Base-by-base conservation (phyloP, 2,888 invertebrate species). In the Himalopsyche kuldschensis region DNA sequence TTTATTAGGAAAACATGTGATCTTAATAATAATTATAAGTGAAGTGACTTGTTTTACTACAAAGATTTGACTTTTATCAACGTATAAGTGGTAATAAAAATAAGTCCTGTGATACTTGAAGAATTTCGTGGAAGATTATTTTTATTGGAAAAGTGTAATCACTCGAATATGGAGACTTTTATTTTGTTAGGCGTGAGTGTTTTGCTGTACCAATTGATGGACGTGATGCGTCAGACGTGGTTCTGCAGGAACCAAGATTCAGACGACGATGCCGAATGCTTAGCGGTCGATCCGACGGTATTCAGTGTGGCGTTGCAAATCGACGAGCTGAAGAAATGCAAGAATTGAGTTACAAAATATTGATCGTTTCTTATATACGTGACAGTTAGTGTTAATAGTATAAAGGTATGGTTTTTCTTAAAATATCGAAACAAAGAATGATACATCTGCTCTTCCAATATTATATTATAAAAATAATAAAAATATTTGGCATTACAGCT, bases 141-240 rank as follows among this genome's bases (percentile, higher is more conserved):
- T 41, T 41, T 41, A 69, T 30, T 69, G 24, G 27, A 27, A 11
- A 69, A 69, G 69, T 69, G 69, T 69, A 69, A 15, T 27, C 69
- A 4, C 4, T 48, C 48, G 83, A 85, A 82, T 75, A 86, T 86
- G 86, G 84, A 86, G 82, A 84, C 84, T 80, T 86, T 75, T 82
- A 31, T 84, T 48, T 41, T 86, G 77, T 78, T 86, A 27, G 86
- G 86, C 46, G 69, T 82, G 17, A 84, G 82, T 82, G 84, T 86
- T 17, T 63, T 86, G 24, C 79, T 84, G 15, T 86, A 86, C 75
- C 86, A 86, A 31, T 35, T 86, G 30, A 48, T 86, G 83, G 86
- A 84, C 41, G 80, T 86, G 32, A 32, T 86, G 35, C 69, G 83
- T n/a, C 75, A 75, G 20, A 80, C 82, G 24, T 80, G 77, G 47